Percentiles rank a stretch among this genome's conserved stretches.
These are phyloP conservation scores for Tangara arthus DNA, from an alignment of 2,797 vertebrate genomes.

Conservation along the genomic window DNA sequence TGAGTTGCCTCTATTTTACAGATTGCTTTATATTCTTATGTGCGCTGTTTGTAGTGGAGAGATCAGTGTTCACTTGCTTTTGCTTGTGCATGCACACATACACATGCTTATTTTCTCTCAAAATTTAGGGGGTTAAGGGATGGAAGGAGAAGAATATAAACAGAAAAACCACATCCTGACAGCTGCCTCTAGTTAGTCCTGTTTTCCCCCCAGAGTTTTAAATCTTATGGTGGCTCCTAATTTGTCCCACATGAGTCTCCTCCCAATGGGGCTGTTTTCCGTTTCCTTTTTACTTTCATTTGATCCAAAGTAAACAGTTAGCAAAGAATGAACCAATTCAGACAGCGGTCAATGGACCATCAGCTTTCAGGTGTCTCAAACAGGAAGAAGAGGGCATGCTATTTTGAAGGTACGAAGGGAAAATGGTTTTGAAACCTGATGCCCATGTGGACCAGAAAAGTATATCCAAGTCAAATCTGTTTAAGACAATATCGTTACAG, in stretches of 20 bases:
- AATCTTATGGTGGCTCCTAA: slow-evolving; percentile 76
- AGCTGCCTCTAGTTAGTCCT: slow-evolving; percentile 72
- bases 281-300: slow-evolving; percentile 55
- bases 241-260: slow-evolving; percentile 82
- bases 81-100: background rate
- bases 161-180: slow-evolving; percentile 76
- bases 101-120: slow-evolving; percentile 21
- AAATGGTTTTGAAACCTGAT: slow-evolving; percentile 16
- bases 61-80: background rate
- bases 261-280: slow-evolving; percentile 53
- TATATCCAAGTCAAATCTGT: background rate
- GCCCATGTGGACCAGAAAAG: background rate
- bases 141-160: slow-evolving; percentile 66
- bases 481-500: background rate
- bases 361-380: slow-evolving; percentile 45
- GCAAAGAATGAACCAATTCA: slow-evolving; percentile 67
- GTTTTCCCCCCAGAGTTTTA: slow-evolving; percentile 25
- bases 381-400: slow-evolving; percentile 24
- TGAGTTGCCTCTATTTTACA: background rate
- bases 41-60: background rate
- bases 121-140: slow-evolving; percentile 47
- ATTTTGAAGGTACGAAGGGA: background rate
- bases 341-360: slow-evolving; percentile 66
- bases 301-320: slow-evolving; percentile 66
- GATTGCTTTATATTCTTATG: background rate